These are phyloP conservation scores for Hipparchia sbordonii DNA, from an alignment of 2,888 invertebrate genomes.

Conservation along the genomic window DNA sequence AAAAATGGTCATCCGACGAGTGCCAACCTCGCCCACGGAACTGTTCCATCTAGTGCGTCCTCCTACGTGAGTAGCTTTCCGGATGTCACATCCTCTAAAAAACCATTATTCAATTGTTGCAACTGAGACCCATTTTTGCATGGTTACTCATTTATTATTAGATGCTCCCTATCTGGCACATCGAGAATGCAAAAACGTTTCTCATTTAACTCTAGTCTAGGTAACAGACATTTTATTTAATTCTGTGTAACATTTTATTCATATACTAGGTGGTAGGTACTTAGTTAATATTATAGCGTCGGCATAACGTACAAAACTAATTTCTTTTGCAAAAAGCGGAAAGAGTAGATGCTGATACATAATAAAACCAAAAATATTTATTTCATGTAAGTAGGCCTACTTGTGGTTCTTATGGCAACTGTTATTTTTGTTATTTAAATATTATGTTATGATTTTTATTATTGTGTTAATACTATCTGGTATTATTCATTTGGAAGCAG, in stretches of 20 bases:
- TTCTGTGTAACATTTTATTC: neutral
- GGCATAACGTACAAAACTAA: constrained; percentile 5
- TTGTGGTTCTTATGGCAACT: too few relatives aligned
- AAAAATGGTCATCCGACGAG: constrained; percentile 91
- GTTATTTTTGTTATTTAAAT: too few relatives aligned
- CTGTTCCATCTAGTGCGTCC: constrained; percentile 93
- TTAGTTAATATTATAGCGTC: neutral
- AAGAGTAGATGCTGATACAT: neutral
- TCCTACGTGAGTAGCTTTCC: constrained; percentile 87
- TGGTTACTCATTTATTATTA: constrained; percentile 21
- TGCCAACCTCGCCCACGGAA: constrained; percentile 93
- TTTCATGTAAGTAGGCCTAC: too few relatives aligned
- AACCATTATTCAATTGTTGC: constrained; percentile 76
- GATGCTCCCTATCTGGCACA: neutral
- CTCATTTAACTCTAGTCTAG: neutral
- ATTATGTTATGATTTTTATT: too few relatives aligned
- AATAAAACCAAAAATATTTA: neutral
- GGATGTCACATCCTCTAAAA: constrained; percentile 68
- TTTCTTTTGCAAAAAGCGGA: neutral
- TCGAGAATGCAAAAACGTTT: neutral
- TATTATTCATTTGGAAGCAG: too few relatives aligned
- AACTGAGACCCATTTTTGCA: constrained; percentile 46
- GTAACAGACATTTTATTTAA: neutral
- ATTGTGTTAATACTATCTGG: too few relatives aligned
- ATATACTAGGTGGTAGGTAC: too few relatives aligned